Percentiles rank a stretch among this genome's conserved stretches.
Conservation (phyloP, 2,797 vertebrate genomes). For the Antrozous pallidus region DNA sequence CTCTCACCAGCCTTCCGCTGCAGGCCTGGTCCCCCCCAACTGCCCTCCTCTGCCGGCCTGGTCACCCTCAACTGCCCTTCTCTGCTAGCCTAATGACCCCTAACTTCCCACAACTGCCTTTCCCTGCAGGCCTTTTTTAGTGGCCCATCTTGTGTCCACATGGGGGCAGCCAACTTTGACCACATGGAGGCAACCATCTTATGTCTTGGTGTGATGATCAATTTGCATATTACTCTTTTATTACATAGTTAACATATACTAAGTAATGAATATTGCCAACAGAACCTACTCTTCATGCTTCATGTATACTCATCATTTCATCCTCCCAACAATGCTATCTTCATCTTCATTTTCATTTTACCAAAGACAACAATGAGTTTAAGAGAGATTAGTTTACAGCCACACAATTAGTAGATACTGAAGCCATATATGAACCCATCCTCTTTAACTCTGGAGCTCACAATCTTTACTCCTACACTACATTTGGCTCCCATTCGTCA, state of each 20-base stretch:
- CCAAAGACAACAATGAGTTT: background rate
- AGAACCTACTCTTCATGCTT: background rate
- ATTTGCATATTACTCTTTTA: too few relatives aligned
- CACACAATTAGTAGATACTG: background rate
- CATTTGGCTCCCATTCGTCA: background rate
- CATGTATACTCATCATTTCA: background rate
- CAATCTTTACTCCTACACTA: background rate
- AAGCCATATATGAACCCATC: background rate
- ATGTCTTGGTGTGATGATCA: too few relatives aligned
- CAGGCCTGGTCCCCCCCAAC: too few relatives aligned
- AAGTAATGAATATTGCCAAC: background rate
- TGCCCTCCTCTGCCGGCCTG: too few relatives aligned
- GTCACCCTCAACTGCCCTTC: too few relatives aligned
- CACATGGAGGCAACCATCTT: too few relatives aligned
- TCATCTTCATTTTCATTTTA: background rate
- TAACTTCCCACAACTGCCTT: too few relatives aligned
- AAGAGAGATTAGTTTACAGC: background rate
- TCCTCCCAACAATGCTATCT: background rate
- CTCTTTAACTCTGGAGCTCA: background rate
- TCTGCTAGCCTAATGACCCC: too few relatives aligned
- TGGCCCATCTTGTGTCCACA: too few relatives aligned
- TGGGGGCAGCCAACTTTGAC: too few relatives aligned
- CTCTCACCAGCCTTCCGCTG: too few relatives aligned
- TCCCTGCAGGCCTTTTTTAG: too few relatives aligned
- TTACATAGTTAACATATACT: background rate